These are phyloP conservation scores for Gymnothorax reevesii DNA, from an alignment of 2,797 vertebrate genomes.

Conservation along the genomic window DNA sequence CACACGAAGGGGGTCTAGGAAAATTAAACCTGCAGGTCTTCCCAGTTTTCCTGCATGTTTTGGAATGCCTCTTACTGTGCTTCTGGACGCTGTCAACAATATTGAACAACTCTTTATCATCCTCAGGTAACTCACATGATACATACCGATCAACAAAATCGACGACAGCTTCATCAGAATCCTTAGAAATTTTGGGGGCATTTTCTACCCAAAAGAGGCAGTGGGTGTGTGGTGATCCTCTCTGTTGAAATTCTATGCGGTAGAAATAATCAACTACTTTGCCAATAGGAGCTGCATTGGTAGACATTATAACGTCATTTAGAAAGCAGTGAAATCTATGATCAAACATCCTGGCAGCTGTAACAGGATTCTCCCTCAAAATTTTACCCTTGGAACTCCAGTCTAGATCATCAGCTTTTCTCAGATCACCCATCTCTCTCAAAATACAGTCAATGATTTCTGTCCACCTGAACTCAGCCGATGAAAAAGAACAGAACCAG, in stretches of 20 bases:
- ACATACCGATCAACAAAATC: too few relatives aligned
- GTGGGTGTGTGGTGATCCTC: neutral
- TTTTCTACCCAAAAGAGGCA: neutral
- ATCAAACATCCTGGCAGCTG: conserved; percentile 41
- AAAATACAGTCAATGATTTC: conserved; percentile 30
- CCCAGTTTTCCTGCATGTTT: too few relatives aligned
- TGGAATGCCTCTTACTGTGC: too few relatives aligned
- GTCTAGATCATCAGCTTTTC: conserved; percentile 5
- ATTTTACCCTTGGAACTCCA: conserved; percentile 32
- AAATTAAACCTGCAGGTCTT: too few relatives aligned
- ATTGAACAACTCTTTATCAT: too few relatives aligned
- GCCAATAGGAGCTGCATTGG: neutral
- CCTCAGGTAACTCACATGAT: too few relatives aligned
- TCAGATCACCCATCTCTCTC: neutral
- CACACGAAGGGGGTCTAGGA: too few relatives aligned
- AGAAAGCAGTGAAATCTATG: conserved; percentile 21
- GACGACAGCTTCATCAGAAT: too few relatives aligned
- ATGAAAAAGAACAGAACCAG: conserved; percentile 48
- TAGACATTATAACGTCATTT: neutral
- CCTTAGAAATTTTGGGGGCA: too few relatives aligned
- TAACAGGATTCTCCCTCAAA: conserved; percentile 29
- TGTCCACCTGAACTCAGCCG: conserved; percentile 35
- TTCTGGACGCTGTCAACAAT: too few relatives aligned
- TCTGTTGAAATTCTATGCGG: neutral
- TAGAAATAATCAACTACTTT: neutral